Conservation (phyloP, 1,140 invertebrate genomes). For the Leptonema lineaticorne region DNA sequence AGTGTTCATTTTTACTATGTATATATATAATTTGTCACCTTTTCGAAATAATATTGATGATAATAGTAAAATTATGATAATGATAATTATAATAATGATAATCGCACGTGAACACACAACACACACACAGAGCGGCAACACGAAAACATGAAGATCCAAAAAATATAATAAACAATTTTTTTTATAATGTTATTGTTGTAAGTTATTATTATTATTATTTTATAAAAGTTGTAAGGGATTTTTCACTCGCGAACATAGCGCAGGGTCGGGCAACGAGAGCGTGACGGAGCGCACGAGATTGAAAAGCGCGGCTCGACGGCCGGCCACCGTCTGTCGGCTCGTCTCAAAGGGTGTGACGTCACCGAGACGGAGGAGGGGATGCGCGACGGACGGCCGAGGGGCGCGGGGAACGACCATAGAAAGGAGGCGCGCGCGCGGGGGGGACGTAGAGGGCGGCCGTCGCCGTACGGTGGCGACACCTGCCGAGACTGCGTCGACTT, state of each 20-base stretch:
- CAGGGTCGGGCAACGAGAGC: not conserved
- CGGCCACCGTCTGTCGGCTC: slow-evolving; percentile 30
- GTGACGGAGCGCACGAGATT: not conserved
- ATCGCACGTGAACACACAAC: not conserved
- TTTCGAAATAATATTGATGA: too few species aligned
- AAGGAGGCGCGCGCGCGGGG: too few species aligned
- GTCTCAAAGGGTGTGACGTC: slow-evolving; percentile 38
- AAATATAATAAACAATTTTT: too few species aligned
- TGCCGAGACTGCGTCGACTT: too few species aligned
- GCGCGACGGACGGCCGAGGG: not conserved
- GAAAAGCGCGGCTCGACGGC: slow-evolving; percentile 1
- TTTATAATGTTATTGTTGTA: too few species aligned
- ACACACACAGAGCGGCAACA: not conserved
- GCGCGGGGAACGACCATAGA: not conserved
- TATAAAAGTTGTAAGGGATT: not conserved
- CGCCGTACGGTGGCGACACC: too few species aligned
- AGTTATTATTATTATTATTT: too few species aligned
- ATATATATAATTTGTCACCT: too few species aligned
- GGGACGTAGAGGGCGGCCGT: too few species aligned
- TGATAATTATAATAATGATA: not conserved
- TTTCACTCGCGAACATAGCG: not conserved
- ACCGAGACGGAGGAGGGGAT: not conserved
- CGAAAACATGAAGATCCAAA: not conserved
- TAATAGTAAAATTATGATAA: not conserved
- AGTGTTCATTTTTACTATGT: slow-evolving; percentile 48